Percentiles rank a stretch among this genome's conserved stretches.
Evolutionary conservation across 2,888 invertebrate genomes (phyloP).

Genomic region (Rotaria magnacalcarata): DNA sequence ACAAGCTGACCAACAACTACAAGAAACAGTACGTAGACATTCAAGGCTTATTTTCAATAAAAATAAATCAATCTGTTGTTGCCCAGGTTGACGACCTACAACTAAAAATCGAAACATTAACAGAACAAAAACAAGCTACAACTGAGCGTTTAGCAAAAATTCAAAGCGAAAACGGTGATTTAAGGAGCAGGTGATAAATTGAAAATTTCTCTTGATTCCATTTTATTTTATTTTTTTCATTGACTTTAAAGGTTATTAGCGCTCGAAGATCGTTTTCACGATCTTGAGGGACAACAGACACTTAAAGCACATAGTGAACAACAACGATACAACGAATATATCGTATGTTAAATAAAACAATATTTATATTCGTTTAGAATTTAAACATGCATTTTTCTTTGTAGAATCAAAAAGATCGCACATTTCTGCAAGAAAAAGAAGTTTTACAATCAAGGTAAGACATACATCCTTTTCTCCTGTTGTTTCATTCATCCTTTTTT

Average conservation of each 20-base stretch:
- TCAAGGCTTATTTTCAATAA: too few relatives aligned
- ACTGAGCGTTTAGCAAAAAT: conserved; percentile 30
- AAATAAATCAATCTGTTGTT: neutral
- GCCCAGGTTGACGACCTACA: conserved; percentile 4
- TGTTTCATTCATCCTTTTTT: too few relatives aligned
- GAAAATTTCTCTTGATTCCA: too few relatives aligned
- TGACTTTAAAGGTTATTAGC: neutral
- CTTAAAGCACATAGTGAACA: neutral
- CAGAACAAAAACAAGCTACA: neutral
- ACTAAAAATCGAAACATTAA: neutral
- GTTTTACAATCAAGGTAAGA: conserved; percentile 25
- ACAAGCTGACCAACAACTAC: neutral
- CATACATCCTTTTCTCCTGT: too few relatives aligned
- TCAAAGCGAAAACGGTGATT: conserved; percentile 14
- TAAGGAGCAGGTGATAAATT: neutral
- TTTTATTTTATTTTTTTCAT: too few relatives aligned
- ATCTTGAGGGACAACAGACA: conserved; percentile 22
- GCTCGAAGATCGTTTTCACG: conserved; percentile 26
- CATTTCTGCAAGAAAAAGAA: conserved; percentile 16
- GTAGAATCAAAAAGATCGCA: conserved; percentile 21
- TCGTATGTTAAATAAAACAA: neutral
- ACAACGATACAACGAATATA: neutral
- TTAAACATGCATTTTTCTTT: neutral
- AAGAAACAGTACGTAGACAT: neutral
- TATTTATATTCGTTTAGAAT: too few relatives aligned